Evolutionary conservation across 1,140 invertebrate genomes (phyloP).

Genomic region (Platorchestia sp.): DNA sequence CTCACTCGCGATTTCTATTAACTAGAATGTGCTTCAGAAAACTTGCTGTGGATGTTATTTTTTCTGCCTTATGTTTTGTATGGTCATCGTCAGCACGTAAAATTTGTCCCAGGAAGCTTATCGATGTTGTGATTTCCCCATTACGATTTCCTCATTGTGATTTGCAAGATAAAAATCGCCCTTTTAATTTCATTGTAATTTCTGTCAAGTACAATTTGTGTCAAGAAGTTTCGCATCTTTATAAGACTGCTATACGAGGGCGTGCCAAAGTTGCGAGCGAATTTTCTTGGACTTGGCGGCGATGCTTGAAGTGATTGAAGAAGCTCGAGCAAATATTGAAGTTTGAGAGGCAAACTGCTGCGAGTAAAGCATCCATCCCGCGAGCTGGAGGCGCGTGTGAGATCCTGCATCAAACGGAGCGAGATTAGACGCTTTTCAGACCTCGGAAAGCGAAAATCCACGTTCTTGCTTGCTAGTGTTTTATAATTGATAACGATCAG

Average conservation of each 20-base stretch:
- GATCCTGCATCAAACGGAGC: not conserved
- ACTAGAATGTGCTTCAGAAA: not conserved
- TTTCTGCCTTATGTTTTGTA: too few species aligned
- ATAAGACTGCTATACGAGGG: slow-evolving; percentile 18
- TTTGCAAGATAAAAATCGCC: too few species aligned
- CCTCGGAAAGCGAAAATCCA: not conserved
- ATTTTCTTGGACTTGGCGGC: slow-evolving; percentile 29
- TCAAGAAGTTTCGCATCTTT: slow-evolving; percentile 11
- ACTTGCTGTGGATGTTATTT: too few species aligned
- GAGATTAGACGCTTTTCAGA: not conserved
- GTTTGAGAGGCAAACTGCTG: slow-evolving; percentile 46
- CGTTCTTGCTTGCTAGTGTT: not conserved
- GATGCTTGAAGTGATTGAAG: slow-evolving; percentile 55
- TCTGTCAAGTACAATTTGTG: not conserved
- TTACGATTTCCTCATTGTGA: not conserved
- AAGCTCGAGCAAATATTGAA: slow-evolving; percentile 52
- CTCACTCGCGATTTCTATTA: not conserved
- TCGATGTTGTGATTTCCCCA: not conserved
- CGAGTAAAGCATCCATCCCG: not conserved
- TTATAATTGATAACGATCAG: not conserved
- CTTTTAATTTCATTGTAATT: not conserved
- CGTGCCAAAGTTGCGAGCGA: slow-evolving; percentile 11
- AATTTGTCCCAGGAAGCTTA: not conserved
- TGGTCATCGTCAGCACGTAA: too few species aligned
- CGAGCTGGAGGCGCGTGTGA: not conserved